phyloP scores from a whole-genome alignment of 2,797 vertebrate genomes.

The Astyanax mexicanus region DNA sequence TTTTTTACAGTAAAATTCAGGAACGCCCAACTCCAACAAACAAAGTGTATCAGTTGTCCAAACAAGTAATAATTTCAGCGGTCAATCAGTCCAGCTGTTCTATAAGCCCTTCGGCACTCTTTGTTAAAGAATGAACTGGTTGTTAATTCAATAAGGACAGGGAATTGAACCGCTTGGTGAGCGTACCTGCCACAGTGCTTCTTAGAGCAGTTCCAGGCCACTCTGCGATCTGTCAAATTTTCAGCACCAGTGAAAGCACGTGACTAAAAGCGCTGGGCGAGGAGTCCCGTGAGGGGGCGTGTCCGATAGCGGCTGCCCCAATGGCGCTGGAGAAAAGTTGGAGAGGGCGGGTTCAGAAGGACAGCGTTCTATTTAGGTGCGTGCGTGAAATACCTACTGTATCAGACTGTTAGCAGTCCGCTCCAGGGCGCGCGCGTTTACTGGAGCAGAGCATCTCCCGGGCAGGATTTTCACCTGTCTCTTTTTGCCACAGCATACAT shows the following conservation, averaged over 20 bases:
- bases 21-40: not conserved
- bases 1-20: not conserved
- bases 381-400: conserved; percentile 67
- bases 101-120: not conserved
- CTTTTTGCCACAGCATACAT: conserved; percentile 13
- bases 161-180: not conserved
- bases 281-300: conserved; percentile 24
- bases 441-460: conserved; percentile 51
- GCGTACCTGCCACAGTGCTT: not conserved
- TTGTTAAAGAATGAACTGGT: not conserved
- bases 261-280: conserved; percentile 15
- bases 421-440: conserved; percentile 44
- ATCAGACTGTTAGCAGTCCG: conserved; percentile 66
- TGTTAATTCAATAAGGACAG: not conserved
- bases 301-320: conserved; percentile 17
- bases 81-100: not conserved
- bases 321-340: conserved; percentile 59
- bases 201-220: not conserved
- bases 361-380: conserved; percentile 70
- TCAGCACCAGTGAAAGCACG: conserved; percentile 49
- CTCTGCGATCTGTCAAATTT: conserved; percentile 35
- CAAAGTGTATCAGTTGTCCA: not conserved
- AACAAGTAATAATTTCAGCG: not conserved
- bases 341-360: conserved; percentile 61
- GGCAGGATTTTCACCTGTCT: conserved; percentile 32